Evolutionary conservation across 2,888 invertebrate species (phyloP), one percentile per base, ranked within the genome.

Genomic region (Epirrhoe tristata): DNA sequence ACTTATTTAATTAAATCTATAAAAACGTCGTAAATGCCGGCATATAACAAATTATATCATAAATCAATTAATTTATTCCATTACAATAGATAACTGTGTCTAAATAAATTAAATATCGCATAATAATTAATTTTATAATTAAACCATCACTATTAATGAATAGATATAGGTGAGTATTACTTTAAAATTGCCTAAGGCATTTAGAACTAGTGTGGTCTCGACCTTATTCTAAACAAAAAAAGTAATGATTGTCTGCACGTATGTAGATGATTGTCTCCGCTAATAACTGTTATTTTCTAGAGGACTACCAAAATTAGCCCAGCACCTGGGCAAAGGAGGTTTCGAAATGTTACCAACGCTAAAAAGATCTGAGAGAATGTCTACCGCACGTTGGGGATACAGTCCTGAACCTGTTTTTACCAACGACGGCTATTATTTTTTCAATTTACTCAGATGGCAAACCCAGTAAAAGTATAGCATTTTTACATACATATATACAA

Each of bases 251-350:
- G 84, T 82, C 68, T 77, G 77, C 79, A 79, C 79, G 79, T 78
- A 80, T 79, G 75, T 79, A 77, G 81, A 79, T 81, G 83, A 84
- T 85, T 86, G 85, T 83, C 77, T 74, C 73, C 58, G 66, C 16
- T 88, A 87, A 88, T 88, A 81, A 85, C 80, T 78, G 86, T 84
- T 76, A 86, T 88, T 85, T 84, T 72, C 71, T 70, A 76, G 81
- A 73, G 77, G 70, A 77, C 77, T 77, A 80, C 80, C 76, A 78
- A 76, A 79, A 80, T 76, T 81, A 73, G 80, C 73, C 72, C 79
- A 79, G 73, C 77, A 81, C 76, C 39, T 57, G 72, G 66, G 52
- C 10, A 24, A 24, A 24, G 24, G 58, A 69, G 63, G 34, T 17
- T 73, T 58, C 69, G 70, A 67, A 74, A 72, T 67, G 36, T 55